phyloP scores from a whole-genome alignment of 2,113 vertebrate species.

The Kryptolebias marmoratus region DNA sequence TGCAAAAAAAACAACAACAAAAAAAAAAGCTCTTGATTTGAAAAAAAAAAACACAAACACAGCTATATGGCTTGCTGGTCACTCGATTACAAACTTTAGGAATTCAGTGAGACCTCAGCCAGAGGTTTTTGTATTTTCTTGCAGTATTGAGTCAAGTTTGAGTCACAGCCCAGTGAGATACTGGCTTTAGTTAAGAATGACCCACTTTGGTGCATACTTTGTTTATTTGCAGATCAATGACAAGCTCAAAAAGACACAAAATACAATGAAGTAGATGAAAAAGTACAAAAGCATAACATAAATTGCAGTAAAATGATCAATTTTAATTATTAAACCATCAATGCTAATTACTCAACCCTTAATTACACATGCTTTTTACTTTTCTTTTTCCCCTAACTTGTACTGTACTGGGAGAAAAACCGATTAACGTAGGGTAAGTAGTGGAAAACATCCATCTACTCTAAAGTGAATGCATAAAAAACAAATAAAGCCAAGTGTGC shows the following conservation, averaged over 20 bases:
- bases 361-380: background rate
- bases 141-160: too few species aligned
- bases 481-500: slow-evolving; percentile 17
- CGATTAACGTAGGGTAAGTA: background rate
- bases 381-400: background rate
- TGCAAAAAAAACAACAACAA: too few species aligned
- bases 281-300: background rate
- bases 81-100: too few species aligned
- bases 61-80: too few species aligned
- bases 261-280: background rate
- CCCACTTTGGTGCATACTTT: background rate
- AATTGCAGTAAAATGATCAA: slow-evolving; percentile 11
- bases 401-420: slow-evolving; percentile 11
- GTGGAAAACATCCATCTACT: background rate
- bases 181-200: too few species aligned
- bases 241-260: background rate
- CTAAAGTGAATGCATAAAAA: background rate
- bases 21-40: too few species aligned
- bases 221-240: background rate
- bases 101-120: too few species aligned
- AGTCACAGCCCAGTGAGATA: too few species aligned
- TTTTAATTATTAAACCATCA: slow-evolving; percentile 20
- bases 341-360: slow-evolving; percentile 13
- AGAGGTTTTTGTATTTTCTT: too few species aligned
- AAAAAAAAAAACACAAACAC: too few species aligned